Evolutionary conservation across 2,797 vertebrate genomes (phyloP), one percentile per base, ranked within the genome.

Genomic region (Microctenopoma lineatum): DNA sequence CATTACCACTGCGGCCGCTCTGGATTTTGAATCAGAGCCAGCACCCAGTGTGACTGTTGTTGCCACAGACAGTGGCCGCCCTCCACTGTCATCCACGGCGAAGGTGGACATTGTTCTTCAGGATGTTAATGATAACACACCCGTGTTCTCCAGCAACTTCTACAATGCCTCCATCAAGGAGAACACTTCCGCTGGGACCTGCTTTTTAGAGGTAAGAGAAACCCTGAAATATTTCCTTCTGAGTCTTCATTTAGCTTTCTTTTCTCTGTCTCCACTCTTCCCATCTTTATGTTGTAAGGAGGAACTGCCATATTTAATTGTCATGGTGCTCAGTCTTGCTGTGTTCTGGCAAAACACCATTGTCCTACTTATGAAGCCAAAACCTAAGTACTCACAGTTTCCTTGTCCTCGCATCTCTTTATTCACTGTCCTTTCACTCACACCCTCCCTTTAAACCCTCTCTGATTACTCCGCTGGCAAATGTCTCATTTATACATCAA

Each of bases 131-230:
- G 97, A 99, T 75, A 98, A 99, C 0, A 94, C 94, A 46, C 98
- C 98, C 0, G 91, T 96, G 70, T 99, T 99, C 81, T 94, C 92
- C 67, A 96, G 90, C 63, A 94, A 87, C 62, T 93, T 95, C 92
- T 99, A 99, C 90, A 98, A 98, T 0, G 90, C 95, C 50, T 97
- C 97, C 2, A 91, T 99, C 83, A 96, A 96, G 67, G 97, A 98
- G 87, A 95, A 96, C 83, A 95, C 94, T 0, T 93, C 95, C 1
- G 89, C 94, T 2, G 96, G 96, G 54, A 97, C 96, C 85, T 99
- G 98, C 93, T 98, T 99, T 90, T 90, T 99, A 56, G 95, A 98
- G 97, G 98, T 99, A 91, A 69, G 91, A 66, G 14, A 68, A 76
- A 56, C 26, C 4, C 29, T 16, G 3, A 66, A 45, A 21, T 74